Base-by-base conservation (phyloP, 2,888 invertebrate species). In the Micoletzkya japonica region DNA sequence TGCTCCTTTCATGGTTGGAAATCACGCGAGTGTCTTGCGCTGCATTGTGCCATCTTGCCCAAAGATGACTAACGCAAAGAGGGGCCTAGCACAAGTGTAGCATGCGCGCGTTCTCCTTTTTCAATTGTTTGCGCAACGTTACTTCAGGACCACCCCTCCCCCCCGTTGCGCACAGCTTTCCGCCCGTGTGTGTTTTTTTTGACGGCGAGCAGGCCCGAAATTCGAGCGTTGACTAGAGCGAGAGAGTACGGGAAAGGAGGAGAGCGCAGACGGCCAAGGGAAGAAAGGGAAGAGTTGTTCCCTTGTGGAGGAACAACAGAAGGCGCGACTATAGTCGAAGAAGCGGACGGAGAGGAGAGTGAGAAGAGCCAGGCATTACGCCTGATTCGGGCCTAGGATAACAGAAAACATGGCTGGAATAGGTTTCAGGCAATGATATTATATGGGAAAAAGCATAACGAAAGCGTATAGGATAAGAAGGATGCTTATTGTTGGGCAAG, bases 281-380 rank as follows among this genome's bases (percentile, higher is more conserved):
- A n/a, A n/a, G n/a, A n/a, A n/a, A n/a, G n/a, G 30, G 54, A 36
- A 36, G 54, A n/a, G 58, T 24, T 36, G 58, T 58, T 34, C 36
- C 10, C 34, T 24, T 36, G 36, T 3, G 14, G 26, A n/a, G 36
- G 32, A 14, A 6, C 34, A 20, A 58, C n/a, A n/a, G n/a, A n/a
- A n/a, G n/a, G n/a, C n/a, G n/a, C n/a, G n/a, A n/a, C n/a, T n/a
- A n/a, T n/a, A n/a, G n/a, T n/a, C n/a, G n/a, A 58, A 36, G 30
- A 54, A 54, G 30, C 26, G 58, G 58, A 36, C 37, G 7, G 58
- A 58, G 58, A 58, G 24, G 37, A 10, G 20, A 2, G 36, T 32
- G 24, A 28, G 54, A 20, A 54, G 30, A 54, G 7, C 54, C n/a
- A n/a, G n/a, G 4, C 36, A n/a, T 36, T 54, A 34, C 34, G 26